Base-by-base conservation (phyloP, 1,140 invertebrate genomes). In the Wasmannia auropunctata region DNA sequence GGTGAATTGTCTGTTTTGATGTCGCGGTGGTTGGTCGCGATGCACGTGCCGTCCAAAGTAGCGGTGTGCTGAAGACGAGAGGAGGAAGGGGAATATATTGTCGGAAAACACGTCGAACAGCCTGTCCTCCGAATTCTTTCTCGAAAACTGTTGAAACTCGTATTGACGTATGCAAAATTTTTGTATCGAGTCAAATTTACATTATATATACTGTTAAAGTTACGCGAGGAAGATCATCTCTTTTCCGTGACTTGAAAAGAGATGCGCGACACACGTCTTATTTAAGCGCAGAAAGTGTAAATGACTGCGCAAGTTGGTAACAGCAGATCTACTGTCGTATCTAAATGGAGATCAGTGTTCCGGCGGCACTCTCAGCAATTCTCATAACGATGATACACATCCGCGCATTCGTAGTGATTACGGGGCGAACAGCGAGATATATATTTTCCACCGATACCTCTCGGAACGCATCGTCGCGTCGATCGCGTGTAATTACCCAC, bases 401-500 rank as follows among this genome's bases (percentile, higher is more conserved):
- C 4, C 46, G 43, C 49, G 28, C 83, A 89, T 89, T 84, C 58
- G 65, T 86, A 70, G 75, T 63, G 75, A 86, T 89, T 77, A 86
- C 51, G 2, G n/a, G n/a, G 34, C 22, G 65, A 70, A 43, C 46
- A 60, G 54, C 5, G 25, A 81, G 62, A 86, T 83, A 69, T 72
- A 85, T 72, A n/a, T n/a, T n/a, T 56, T 77, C 10, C 75, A 8
- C 28, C 2, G 8, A 19, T 34, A 22, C 10, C n/a, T n/a, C n/a
- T 54, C 37, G 3, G 14, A 40, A 34, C 14, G 22, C 75, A 85
- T 85, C 84, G 43, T 40, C 28, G 16, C 34, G 22, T 31, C 67
- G 43, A 85, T 72, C 46, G 46, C n/a, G 75, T 86, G 58, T 79
- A 86, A 88, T 89, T 88, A 88, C n/a, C n/a, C n/a, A n/a, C 60